These are phyloP conservation scores for Percina caprodes DNA, from an alignment of 2,113 vertebrate genomes.

Conservation along the genomic window DNA sequence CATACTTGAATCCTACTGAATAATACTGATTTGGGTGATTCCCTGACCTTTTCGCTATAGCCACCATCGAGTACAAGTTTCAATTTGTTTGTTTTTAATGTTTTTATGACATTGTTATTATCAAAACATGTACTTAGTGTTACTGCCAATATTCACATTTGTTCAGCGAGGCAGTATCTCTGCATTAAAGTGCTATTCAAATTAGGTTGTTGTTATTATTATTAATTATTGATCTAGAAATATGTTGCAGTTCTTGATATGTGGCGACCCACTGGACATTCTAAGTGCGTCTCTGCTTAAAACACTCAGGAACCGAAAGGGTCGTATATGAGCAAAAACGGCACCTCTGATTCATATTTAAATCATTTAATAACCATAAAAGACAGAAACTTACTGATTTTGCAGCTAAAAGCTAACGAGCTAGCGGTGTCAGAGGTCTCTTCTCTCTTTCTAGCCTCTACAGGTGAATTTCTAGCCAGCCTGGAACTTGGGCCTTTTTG, in stretches of 20 bases:
- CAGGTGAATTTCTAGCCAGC: too few species aligned
- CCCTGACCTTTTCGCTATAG: background rate
- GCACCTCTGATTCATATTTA: too few species aligned
- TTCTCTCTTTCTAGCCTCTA: too few species aligned
- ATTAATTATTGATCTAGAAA: background rate
- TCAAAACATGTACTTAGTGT: background rate
- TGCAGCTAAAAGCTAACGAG: too few species aligned
- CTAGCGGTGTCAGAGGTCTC: too few species aligned
- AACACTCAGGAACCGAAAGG: too few species aligned
- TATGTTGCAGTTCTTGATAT: background rate
- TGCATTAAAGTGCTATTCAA: background rate
- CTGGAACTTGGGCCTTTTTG: too few species aligned
- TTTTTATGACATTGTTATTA: background rate
- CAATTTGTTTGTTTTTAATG: background rate
- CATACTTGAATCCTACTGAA: background rate
- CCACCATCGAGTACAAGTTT: background rate
- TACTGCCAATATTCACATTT: background rate
- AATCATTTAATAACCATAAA: too few species aligned
- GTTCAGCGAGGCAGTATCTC: background rate
- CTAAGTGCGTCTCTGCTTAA: too few species aligned
- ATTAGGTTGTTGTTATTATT: background rate
- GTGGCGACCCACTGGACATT: background rate
- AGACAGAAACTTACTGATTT: too few species aligned
- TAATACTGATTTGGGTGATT: background rate
- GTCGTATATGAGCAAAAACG: too few species aligned